Evolutionary conservation across 2,888 invertebrate genomes (phyloP).

Genomic region (Nesidiocoris tenuis): DNA sequence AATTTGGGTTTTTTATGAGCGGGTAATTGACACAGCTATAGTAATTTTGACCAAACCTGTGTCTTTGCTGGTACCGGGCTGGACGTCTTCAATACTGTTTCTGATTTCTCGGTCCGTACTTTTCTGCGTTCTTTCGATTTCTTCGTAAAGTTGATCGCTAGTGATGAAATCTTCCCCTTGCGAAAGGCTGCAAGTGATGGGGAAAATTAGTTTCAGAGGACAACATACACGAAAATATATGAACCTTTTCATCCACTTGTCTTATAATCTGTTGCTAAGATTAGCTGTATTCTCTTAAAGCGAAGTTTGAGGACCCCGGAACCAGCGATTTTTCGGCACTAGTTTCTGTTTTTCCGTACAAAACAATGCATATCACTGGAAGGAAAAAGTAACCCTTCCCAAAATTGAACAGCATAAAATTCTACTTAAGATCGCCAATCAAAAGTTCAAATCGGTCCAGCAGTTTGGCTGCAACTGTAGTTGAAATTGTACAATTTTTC

Average conservation of each 20-base stretch:
- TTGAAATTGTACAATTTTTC: too few species aligned
- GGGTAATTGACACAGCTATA: neutral
- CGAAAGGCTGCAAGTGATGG: constrained; percentile 65
- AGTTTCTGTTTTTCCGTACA: too few species aligned
- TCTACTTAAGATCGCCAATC: too few species aligned
- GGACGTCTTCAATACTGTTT: constrained; percentile 23
- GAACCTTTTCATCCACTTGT: neutral
- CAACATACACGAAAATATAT: neutral
- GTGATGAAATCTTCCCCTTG: constrained; percentile 86
- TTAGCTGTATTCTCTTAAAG: too few species aligned
- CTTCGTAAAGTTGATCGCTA: constrained; percentile 74
- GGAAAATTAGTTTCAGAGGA: neutral
- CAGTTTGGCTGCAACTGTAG: too few species aligned
- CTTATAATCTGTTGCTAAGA: neutral
- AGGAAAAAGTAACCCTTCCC: too few species aligned
- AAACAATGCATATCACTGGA: too few species aligned
- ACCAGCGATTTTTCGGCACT: too few species aligned
- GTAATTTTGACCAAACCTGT: constrained; percentile 1
- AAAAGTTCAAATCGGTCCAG: too few species aligned
- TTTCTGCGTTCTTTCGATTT: constrained; percentile 59
- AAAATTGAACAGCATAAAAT: too few species aligned
- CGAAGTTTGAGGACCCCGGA: too few species aligned
- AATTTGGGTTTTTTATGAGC: too few species aligned
- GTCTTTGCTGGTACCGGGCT: constrained; percentile 17
- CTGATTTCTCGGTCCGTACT: constrained; percentile 6